Percentiles rank a stretch among this genome's conserved stretches.
phyloP scores from a whole-genome alignment of 2,113 vertebrate species.

The Procavia capensis region DNA sequence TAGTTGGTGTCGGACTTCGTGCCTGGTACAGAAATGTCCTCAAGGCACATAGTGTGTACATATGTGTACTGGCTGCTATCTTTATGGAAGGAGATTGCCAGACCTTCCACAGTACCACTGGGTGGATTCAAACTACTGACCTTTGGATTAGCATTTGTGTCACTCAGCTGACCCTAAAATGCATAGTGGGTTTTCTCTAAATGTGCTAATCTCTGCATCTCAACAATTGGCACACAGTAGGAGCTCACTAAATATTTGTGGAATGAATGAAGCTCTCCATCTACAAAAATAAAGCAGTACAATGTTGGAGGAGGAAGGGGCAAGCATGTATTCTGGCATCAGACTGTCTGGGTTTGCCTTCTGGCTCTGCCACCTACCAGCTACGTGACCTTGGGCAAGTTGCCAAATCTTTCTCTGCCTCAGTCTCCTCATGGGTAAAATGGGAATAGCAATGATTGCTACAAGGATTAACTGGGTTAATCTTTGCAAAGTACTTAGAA shows the following conservation, averaged over 20 bases:
- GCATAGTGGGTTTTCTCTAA: not conserved
- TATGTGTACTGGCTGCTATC: not conserved
- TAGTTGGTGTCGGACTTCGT: fast-evolving
- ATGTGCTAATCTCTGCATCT: no score
- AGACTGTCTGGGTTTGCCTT: not conserved
- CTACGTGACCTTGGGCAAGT: not conserved
- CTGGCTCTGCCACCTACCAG: not conserved
- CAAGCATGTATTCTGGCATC: fast-evolving
- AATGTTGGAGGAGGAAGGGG: fast-evolving
- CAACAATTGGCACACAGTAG: not conserved
- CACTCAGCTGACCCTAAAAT: not conserved
- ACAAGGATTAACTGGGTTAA: not conserved
- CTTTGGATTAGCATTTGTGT: not conserved
- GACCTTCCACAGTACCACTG: not conserved
- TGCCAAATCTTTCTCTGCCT: not conserved
- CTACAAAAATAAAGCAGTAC: not conserved
- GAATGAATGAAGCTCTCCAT: not conserved
- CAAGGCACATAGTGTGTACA: not conserved
- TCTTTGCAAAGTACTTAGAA: constrained; percentile 40
- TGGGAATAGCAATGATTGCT: not conserved
- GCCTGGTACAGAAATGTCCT: not conserved
- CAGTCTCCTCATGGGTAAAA: not conserved
- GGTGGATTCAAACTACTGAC: not conserved
- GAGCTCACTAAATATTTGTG: not conserved
- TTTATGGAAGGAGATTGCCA: not conserved